A percentile compares a stretch with the other conserved stretches of the same genome.
phyloP scores from a whole-genome alignment of 2,113 vertebrate genomes.

The Nannospalax galili region DNA sequence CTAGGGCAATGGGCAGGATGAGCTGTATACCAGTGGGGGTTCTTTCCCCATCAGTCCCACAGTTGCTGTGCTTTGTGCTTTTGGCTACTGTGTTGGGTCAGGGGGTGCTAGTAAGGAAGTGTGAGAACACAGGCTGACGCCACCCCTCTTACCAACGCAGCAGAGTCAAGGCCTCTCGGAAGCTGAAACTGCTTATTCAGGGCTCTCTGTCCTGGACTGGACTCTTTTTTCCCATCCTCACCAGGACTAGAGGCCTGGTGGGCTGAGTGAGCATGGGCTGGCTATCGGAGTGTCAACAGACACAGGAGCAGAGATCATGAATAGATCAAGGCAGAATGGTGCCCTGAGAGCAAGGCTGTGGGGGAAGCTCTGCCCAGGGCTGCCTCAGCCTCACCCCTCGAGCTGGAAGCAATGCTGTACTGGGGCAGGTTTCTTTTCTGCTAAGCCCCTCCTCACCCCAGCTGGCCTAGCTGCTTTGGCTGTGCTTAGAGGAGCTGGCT shows the following conservation, averaged over 20 bases:
- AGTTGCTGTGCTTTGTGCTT: neutral
- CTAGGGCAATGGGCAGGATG: neutral
- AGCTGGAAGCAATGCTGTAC: neutral
- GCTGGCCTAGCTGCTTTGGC: too few species aligned
- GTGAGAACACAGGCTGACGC: neutral
- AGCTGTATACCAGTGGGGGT: neutral
- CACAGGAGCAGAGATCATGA: conserved; percentile 66
- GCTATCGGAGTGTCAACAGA: neutral
- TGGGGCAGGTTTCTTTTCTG: neutral
- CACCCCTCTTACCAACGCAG: too few species aligned
- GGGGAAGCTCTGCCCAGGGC: neutral
- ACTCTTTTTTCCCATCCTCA: neutral
- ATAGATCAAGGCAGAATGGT: conserved; percentile 45
- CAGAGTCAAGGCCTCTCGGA: too few species aligned
- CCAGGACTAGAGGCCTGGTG: neutral
- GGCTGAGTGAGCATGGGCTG: neutral
- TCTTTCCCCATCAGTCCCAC: neutral
- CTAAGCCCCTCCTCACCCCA: neutral
- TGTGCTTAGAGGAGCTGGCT: conserved; percentile 42
- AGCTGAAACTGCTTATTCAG: too few species aligned
- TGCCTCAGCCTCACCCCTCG: neutral
- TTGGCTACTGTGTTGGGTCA: conserved; percentile 11
- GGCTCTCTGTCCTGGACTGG: neutral
- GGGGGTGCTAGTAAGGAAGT: neutral
- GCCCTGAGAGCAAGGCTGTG: neutral